Percentiles rank a stretch among this genome's conserved stretches.
Conservation (phyloP, 2,797 vertebrate genomes). For the Denticeps clupeoides region DNA sequence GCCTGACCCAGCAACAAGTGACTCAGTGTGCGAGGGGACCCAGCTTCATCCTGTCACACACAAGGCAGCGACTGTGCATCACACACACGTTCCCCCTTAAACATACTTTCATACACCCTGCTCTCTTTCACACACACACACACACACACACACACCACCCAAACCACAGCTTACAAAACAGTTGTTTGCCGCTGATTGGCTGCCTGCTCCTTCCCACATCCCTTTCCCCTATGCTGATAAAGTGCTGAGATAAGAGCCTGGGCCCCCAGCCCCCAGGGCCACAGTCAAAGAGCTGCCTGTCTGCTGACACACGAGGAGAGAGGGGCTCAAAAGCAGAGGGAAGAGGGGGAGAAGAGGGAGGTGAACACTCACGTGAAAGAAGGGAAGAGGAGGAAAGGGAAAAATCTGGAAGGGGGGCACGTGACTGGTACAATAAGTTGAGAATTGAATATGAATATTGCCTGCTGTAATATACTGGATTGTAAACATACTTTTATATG, state of each 20-base stretch:
- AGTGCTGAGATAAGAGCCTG: constrained; percentile 90
- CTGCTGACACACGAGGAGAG: constrained; percentile 40
- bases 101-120: too few species aligned
- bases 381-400: constrained; percentile 19
- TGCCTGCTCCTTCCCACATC: constrained; percentile 81
- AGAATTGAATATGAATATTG: not conserved
- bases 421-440: not conserved
- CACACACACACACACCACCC: constrained; percentile 18
- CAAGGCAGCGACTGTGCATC: not conserved
- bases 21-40: constrained; percentile 29
- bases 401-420: not conserved
- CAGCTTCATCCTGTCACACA: constrained; percentile 28
- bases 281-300: constrained; percentile 74
- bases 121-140: constrained; percentile 4
- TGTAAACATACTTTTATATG: too few species aligned
- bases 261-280: constrained; percentile 61
- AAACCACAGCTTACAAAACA: constrained; percentile 64
- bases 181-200: constrained; percentile 82
- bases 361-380: not conserved
- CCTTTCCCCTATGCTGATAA: constrained; percentile 78
- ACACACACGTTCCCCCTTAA: constrained; percentile 12
- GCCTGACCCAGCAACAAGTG: constrained; percentile 45
- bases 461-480: too few species aligned
- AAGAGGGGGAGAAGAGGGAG: not conserved
- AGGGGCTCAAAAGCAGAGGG: not conserved